phyloP scores from a whole-genome alignment of 2,888 invertebrate genomes.

The Molanna angustata region DNA sequence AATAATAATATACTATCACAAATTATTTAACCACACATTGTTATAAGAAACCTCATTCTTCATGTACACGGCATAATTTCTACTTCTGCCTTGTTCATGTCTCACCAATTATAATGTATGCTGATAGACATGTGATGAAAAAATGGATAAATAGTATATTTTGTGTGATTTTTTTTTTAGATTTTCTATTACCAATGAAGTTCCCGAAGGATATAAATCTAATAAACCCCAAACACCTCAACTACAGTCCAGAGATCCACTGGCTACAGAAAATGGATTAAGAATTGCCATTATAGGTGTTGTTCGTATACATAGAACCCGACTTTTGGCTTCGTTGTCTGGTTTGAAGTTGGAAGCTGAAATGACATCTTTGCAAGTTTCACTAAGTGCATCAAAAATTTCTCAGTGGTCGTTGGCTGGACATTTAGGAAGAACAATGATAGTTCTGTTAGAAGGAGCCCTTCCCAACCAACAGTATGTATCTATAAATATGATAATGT shows the following conservation, averaged over 20 bases:
- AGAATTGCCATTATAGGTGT: conserved; percentile 84
- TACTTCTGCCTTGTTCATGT: too few relatives aligned
- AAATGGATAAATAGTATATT: too few relatives aligned
- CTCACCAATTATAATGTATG: too few relatives aligned
- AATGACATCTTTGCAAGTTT: conserved; percentile 87
- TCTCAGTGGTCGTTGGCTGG: conserved; percentile 83
- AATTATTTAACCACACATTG: too few relatives aligned
- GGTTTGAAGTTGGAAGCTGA: conserved; percentile 94
- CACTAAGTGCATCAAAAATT: conserved; percentile 86
- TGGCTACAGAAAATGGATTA: conserved; percentile 61
- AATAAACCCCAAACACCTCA: conserved; percentile 33
- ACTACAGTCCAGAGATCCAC: conserved; percentile 46
- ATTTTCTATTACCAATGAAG: conserved; percentile 68
- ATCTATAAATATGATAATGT: conserved; percentile 13
- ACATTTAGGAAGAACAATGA: conserved; percentile 89
- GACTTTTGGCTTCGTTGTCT: conserved; percentile 84
- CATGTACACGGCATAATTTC: too few relatives aligned
- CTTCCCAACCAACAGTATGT: conserved; percentile 85
- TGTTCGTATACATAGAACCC: conserved; percentile 80
- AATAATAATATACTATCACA: too few relatives aligned
- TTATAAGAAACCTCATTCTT: too few relatives aligned
- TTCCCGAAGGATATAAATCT: conserved; percentile 65
- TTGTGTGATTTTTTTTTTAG: conserved; percentile 39
- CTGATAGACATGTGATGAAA: too few relatives aligned
- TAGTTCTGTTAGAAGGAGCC: conserved; percentile 85